Evolutionary conservation across 2,113 vertebrate genomes (phyloP).

Genomic region (Ailurus styani): DNA sequence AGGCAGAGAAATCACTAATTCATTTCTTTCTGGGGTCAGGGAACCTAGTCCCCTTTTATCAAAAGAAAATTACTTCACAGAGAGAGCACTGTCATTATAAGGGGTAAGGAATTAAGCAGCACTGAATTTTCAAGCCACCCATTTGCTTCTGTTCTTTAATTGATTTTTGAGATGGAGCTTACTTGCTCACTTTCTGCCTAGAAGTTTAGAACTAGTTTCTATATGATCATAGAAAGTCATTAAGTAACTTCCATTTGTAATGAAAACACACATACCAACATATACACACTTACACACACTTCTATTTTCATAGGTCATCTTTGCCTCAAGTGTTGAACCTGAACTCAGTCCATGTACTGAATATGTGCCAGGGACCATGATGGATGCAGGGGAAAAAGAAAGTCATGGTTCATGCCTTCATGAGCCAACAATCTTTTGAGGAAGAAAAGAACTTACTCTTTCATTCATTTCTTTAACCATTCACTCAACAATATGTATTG

Average conservation of each 20-base stretch:
- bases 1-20: slow-evolving; percentile 63
- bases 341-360: not conserved
- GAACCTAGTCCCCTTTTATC: slow-evolving; percentile 54
- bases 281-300: not conserved
- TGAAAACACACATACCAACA: not conserved
- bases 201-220: slow-evolving; percentile 7
- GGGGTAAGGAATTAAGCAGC: slow-evolving; percentile 27
- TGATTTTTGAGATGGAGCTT: slow-evolving; percentile 39
- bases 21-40: slow-evolving; percentile 58
- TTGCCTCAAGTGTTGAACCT: not conserved
- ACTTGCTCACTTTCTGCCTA: not conserved
- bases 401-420: not conserved
- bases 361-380: not conserved
- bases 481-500: not conserved
- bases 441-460: not conserved
- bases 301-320: not conserved
- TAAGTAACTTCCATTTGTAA: not conserved
- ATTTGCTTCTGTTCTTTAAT: slow-evolving; percentile 61
- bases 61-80: slow-evolving; percentile 61
- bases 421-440: not conserved
- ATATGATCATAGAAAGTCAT: not conserved
- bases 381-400: not conserved
- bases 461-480: not conserved
- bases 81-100: slow-evolving; percentile 31
- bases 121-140: slow-evolving; percentile 41